Base-by-base conservation (phyloP, 2,797 vertebrate species). In the Percopsis omiscomaycus region DNA sequence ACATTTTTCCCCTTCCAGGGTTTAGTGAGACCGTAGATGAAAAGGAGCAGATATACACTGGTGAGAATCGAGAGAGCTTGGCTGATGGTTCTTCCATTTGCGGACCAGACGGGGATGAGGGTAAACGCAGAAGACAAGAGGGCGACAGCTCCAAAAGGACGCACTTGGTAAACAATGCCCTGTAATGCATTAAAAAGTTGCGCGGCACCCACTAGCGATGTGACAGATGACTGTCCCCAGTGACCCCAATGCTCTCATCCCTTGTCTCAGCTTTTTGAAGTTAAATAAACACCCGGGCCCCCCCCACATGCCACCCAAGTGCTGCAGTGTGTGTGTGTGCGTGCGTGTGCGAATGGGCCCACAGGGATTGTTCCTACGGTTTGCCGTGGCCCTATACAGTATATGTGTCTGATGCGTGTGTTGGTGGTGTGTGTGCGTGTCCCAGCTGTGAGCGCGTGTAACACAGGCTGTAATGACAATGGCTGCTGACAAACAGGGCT, bases 281-380 rank as follows among this genome's bases (percentile, higher is more conserved):
- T 87, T 81, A 84, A 89, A 86, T 78, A 87, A 87, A 88, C 82
- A 88, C 61, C 69, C 86, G 82, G 83, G 83, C 84, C 75, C 77
- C 83, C 68, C 80, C 81, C 72, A 62, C 67, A 82, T 87, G 83
- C 88, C 89, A 89, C 86, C 87, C 88, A 90, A 85, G 89, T 71
- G 77, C 76, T 84, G 48, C 69, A 81, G 62, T 42, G 75, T 65
- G 76, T 81, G 78, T 57, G 77, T 55, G 80, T 56, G 62, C 53
- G 37, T 45, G 55, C 16, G 55, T 57, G 55, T 44, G 32, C 9
- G 9, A 3, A 0, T 5, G 32, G 3, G 32, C 78, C 69, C 55
- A n/a, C 64, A 10, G 55, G 9, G 70, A 69, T 73, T 59, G 74
- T 75, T 79, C 84, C 72, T 78, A 68, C 4, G 12, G 32, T 71